Evolutionary conservation across 1,140 invertebrate species (phyloP).

Genomic region (Temnothorax curvispinosus): DNA sequence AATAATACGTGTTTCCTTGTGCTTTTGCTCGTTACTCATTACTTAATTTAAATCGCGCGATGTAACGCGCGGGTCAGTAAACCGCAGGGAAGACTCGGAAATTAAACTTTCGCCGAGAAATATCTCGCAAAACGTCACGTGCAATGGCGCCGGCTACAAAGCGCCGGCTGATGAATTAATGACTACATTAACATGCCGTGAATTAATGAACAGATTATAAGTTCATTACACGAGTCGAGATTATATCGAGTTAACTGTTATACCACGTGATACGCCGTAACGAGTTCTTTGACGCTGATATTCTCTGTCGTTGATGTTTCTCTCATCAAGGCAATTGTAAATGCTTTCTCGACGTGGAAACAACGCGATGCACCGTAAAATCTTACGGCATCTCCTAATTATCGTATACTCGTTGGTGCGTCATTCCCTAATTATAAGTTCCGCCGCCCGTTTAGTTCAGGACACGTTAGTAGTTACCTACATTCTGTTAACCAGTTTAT

Average conservation of each 20-base stretch:
- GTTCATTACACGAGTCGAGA: constrained; percentile 38
- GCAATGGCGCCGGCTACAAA: constrained; percentile 28
- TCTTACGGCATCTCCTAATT: constrained; percentile 31
- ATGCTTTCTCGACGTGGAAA: constrained; percentile 10
- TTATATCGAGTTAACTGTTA: constrained; percentile 26
- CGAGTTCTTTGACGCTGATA: constrained; percentile 31
- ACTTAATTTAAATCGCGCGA: constrained; percentile 42
- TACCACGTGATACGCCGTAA: constrained; percentile 8
- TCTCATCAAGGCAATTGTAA: neutral
- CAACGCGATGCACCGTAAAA: neutral
- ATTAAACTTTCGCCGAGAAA: constrained; percentile 49
- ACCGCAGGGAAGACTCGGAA: constrained; percentile 22
- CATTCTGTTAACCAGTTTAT: constrained; percentile 66
- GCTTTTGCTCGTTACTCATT: neutral
- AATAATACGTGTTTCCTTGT: neutral
- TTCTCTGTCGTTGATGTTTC: neutral
- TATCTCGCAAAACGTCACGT: constrained; percentile 17
- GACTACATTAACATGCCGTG: constrained; percentile 46
- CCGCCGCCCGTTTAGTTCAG: constrained; percentile 40
- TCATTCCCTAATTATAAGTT: constrained; percentile 65
- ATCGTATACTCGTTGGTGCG: constrained; percentile 52
- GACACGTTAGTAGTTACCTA: constrained; percentile 55
- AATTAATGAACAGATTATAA: constrained; percentile 47
- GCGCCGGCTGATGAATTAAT: constrained; percentile 41
- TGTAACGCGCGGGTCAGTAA: neutral